Conservation (phyloP, 2,113 vertebrate species). For the Alces alces region DNA sequence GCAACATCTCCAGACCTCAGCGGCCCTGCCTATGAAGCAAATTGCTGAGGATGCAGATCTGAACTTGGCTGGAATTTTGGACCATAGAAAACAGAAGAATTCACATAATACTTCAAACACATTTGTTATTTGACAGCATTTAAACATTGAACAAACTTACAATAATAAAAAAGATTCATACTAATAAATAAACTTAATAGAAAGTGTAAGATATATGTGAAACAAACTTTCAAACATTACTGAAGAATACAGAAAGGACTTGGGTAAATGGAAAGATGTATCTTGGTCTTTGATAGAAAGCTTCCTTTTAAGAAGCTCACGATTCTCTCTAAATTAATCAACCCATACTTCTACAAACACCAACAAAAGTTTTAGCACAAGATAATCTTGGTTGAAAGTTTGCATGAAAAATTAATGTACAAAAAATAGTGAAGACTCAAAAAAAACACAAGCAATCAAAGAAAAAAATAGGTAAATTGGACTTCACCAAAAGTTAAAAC, state of each 20-base stretch:
- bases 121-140: background rate
- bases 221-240: background rate
- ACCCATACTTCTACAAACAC: background rate
- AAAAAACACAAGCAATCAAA: background rate
- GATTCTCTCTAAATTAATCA: background rate
- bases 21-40: background rate
- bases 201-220: background rate
- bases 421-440: background rate
- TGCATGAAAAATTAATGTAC: background rate
- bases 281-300: background rate
- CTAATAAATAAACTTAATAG: background rate
- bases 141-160: background rate
- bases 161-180: background rate
- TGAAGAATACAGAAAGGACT: background rate
- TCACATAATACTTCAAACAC: background rate
- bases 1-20: background rate
- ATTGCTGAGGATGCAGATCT: background rate
- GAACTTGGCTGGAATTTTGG: background rate
- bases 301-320: background rate
- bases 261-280: background rate
- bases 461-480: background rate
- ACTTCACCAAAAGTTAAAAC: background rate
- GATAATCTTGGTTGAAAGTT: background rate
- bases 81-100: background rate
- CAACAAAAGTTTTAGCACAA: slow-evolving; percentile 10